phyloP scores from a whole-genome alignment of 2,888 invertebrate species.

The Philereme transversata region DNA sequence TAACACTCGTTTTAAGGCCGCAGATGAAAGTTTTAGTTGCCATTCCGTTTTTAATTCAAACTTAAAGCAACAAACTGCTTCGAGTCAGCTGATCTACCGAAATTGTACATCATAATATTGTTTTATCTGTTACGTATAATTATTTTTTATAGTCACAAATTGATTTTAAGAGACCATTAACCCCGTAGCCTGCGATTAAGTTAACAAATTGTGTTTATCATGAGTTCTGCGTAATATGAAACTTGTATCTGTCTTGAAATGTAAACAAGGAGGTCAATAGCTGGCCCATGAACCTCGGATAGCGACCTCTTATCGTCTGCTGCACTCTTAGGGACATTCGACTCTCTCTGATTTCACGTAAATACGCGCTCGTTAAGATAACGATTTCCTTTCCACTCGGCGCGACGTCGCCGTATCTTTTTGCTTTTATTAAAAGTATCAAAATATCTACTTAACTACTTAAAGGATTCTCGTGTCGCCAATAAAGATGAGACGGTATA shows the following conservation, averaged over 20 bases:
- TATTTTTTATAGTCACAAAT: constrained; percentile 60
- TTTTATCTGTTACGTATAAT: constrained; percentile 40
- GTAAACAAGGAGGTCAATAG: constrained; percentile 80
- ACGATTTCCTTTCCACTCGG: constrained; percentile 79
- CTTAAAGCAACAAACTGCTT: constrained; percentile 59
- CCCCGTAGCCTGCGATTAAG: constrained; percentile 65
- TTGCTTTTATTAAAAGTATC: constrained; percentile 71
- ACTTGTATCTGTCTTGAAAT: constrained; percentile 55
- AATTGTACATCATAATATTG: constrained; percentile 21
- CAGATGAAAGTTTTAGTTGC: constrained; percentile 75
- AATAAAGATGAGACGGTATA: constrained; percentile 52
- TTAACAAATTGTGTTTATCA: constrained; percentile 71
- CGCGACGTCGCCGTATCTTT: constrained; percentile 63
- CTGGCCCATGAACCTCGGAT: constrained; percentile 78
- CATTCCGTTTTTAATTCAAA: constrained; percentile 72
- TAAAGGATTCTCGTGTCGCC: constrained; percentile 64
- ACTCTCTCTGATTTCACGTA: constrained; percentile 79
- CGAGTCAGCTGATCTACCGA: constrained; percentile 54
- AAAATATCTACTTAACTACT: constrained; percentile 60
- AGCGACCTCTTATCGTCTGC: constrained; percentile 71
- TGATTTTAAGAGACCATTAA: constrained; percentile 75
- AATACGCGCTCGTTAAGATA: constrained; percentile 79
- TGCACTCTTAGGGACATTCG: constrained; percentile 70
- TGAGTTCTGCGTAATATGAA: constrained; percentile 63
- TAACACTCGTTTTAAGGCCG: constrained; percentile 74